Evolutionary conservation across 1,140 invertebrate species (phyloP).

Genomic region (Lanistes nyassanus): DNA sequence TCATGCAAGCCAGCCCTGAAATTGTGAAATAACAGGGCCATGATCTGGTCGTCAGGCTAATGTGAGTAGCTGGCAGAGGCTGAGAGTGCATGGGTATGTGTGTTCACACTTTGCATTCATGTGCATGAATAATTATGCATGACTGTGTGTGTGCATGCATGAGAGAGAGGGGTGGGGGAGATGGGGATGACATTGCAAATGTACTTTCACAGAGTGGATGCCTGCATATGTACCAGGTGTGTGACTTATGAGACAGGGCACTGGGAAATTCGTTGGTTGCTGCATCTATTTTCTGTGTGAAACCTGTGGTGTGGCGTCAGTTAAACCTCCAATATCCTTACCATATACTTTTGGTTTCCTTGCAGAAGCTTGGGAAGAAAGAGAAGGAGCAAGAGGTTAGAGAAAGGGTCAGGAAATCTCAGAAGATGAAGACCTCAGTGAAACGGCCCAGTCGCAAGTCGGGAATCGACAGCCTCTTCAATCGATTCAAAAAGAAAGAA

Average conservation of each 20-base stretch:
- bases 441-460: too few species aligned
- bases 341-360: neutral
- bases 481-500: too few species aligned
- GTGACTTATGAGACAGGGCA: neutral
- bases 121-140: neutral
- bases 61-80: too few species aligned
- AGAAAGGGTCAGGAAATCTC: neutral
- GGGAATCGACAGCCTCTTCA: too few species aligned
- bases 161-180: neutral
- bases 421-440: neutral
- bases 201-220: neutral
- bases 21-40: too few species aligned
- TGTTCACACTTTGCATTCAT: too few species aligned
- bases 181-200: neutral
- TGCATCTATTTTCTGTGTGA: neutral
- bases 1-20: too few species aligned
- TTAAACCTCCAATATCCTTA: neutral
- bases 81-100: too few species aligned
- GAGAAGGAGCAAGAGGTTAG: constrained; percentile 4
- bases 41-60: too few species aligned
- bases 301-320: neutral
- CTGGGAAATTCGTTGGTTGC: neutral
- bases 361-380: constrained; percentile 16
- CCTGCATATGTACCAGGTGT: neutral
- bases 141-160: neutral